A percentile compares a stretch with the other conserved stretches of the same genome.
These are phyloP conservation scores for Erynnis tages DNA, from an alignment of 2,888 invertebrate species.

Conservation along the genomic window DNA sequence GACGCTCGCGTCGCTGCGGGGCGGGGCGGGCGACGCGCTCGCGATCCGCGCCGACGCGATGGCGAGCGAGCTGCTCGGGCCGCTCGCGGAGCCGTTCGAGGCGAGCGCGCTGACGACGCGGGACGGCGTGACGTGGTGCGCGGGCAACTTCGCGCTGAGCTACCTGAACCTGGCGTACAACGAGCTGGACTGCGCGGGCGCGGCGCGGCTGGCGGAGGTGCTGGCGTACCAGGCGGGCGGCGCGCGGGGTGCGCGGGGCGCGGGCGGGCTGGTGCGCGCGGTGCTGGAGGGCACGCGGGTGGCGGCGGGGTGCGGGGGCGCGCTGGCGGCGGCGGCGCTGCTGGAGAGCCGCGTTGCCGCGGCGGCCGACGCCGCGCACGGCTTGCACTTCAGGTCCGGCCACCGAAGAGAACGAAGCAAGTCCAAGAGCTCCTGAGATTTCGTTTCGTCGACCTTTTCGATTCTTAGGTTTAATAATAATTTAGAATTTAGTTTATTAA, in stretches of 20 bases:
- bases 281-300: slow-evolving; percentile 37
- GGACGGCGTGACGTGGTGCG: slow-evolving; percentile 30
- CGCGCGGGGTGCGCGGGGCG: slow-evolving; percentile 10
- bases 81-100: slow-evolving; percentile 35
- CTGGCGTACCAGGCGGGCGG: slow-evolving; percentile 32
- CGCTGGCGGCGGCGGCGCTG: background rate
- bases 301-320: slow-evolving; percentile 14
- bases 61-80: slow-evolving; percentile 31
- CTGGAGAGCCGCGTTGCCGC: no score
- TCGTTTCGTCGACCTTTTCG: no score
- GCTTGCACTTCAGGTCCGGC: no score
- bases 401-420: no score
- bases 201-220: slow-evolving; percentile 31
- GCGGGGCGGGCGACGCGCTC: background rate
- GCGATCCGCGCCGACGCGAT: slow-evolving; percentile 30
- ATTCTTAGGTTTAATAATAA: no score
- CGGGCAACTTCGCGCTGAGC: slow-evolving; percentile 38
- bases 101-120: slow-evolving; percentile 29
- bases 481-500: no score
- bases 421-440: no score
- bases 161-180: slow-evolving; percentile 41
- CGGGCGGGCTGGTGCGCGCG: slow-evolving; percentile 36
- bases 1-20: background rate
- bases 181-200: slow-evolving; percentile 32
- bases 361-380: no score